Base-by-base conservation (phyloP, 2,797 vertebrate genomes). In the Sebastes hopkinsi region DNA sequence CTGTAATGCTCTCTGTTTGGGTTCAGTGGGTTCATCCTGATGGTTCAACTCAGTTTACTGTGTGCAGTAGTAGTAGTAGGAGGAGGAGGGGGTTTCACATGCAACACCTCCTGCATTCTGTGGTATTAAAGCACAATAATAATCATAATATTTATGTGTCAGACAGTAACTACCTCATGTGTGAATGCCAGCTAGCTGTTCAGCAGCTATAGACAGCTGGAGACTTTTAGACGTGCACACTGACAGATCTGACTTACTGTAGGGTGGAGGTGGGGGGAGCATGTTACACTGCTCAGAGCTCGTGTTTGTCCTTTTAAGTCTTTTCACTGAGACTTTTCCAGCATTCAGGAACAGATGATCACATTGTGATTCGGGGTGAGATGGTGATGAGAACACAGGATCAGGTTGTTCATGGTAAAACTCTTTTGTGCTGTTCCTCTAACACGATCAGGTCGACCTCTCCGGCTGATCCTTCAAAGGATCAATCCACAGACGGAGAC, bases 1-100 rank as follows among this genome's bases (percentile, higher is more conserved):
- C n/a, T n/a, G 68, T 52, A 82, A 7, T 52, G 67, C 64, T 3
- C 2, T 77, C 65, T 71, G 72, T 65, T 68, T 62, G 75, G 60
- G 88, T 86, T 91, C 85, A 92, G 11, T 8, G 75, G 79, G 86
- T 90, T 90, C 83, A 75, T 50, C 36, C 61, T 34, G 38, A 38
- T 16, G 72, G 77, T 84, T 92, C 81, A 88, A 77, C 75, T 74
- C 77, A 38, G 79, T 89, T 84, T 74, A 82, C 36, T 38, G 36
- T 38, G 36, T 38, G 36, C 36, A 38, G 36, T 38, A 38, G 36
- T 38, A 38, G 36, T 38, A 38, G 36, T 14, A 38, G 36, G 36
- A 38, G 36, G 36, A 38, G 22, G 29, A 2, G 55, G 61, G 30
- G 50, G 36, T 14, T 38, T n/a, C 6, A 58, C 4, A 54, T 34